These are phyloP conservation scores for Burhinus bistriatus DNA, from an alignment of 2,113 vertebrate species.

Conservation along the genomic window DNA sequence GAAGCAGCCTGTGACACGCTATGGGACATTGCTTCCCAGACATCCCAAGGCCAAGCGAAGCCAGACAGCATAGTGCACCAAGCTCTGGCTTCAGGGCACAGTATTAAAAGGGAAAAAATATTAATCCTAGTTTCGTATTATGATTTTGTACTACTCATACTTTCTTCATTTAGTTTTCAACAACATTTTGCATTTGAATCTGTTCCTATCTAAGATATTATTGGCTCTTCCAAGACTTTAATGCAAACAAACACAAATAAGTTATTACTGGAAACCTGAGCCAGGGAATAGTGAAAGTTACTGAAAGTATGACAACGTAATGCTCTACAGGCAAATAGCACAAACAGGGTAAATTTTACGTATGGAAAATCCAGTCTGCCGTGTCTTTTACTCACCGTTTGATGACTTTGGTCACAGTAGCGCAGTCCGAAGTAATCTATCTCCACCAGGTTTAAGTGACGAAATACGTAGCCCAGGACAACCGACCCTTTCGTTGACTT, in stretches of 20 bases:
- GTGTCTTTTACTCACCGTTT: constrained; percentile 81
- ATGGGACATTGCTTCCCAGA: not conserved
- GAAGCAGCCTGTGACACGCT: not conserved
- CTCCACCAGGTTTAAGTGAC: constrained; percentile 85
- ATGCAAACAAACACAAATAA: not conserved
- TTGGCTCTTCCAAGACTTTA: not conserved
- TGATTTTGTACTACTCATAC: not conserved
- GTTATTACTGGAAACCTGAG: not conserved
- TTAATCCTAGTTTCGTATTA: not conserved
- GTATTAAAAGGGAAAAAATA: not conserved
- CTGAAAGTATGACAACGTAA: not conserved
- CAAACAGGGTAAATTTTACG: not conserved
- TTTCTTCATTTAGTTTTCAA: not conserved
- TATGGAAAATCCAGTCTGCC: not conserved
- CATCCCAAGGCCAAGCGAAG: rapidly evolving
- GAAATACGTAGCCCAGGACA: constrained; percentile 87
- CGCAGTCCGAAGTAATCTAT: constrained; percentile 91
- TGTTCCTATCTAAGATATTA: not conserved
- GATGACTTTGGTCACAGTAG: constrained; percentile 89
- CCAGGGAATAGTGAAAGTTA: not conserved
- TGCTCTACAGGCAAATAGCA: not conserved
- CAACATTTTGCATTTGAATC: not conserved
- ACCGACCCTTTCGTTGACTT: constrained; percentile 87
- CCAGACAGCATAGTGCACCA: not conserved
- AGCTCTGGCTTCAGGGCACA: not conserved